phyloP scores from a whole-genome alignment of 2,113 vertebrate species.

The Tragulus kanchil region DNA sequence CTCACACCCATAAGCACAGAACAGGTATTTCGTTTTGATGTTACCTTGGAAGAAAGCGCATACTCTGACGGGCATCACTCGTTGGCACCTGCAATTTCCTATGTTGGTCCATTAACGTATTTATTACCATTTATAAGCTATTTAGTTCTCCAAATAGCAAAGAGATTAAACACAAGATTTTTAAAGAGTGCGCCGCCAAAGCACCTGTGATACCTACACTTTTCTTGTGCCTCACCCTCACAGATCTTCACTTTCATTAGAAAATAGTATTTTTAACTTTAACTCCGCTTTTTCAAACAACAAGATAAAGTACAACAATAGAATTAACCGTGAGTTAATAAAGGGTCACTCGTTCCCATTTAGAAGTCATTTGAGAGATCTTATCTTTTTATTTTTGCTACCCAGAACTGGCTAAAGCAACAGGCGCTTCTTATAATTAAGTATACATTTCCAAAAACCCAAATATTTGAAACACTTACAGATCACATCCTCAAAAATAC shows the following conservation, averaged over 20 bases:
- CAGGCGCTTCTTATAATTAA: conserved; percentile 69
- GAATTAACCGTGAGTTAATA: background rate
- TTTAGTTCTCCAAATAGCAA: conserved; percentile 32
- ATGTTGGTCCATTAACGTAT: conserved; percentile 57
- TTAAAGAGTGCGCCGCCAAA: conserved; percentile 40
- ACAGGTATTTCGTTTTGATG: background rate
- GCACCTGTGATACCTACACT: background rate
- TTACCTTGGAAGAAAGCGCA: conserved; percentile 54
- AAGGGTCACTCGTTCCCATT: background rate
- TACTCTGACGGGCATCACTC: conserved; percentile 6
- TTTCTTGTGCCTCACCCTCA: background rate
- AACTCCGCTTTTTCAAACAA: conserved; percentile 46
- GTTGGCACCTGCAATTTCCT: conserved; percentile 51
- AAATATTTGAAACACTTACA: conserved; percentile 76
- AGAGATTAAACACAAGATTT: background rate
- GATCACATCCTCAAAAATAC: conserved; percentile 78
- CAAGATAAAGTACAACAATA: background rate
- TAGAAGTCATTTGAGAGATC: background rate
- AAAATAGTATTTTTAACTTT: background rate
- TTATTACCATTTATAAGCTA: background rate
- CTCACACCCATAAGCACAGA: background rate
- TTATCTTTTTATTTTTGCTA: conserved; percentile 51
- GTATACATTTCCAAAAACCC: conserved; percentile 71
- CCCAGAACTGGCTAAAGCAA: conserved; percentile 55
- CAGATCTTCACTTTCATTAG: background rate